phyloP scores from a whole-genome alignment of 2,888 invertebrate genomes.

The Conus canariensis region DNA sequence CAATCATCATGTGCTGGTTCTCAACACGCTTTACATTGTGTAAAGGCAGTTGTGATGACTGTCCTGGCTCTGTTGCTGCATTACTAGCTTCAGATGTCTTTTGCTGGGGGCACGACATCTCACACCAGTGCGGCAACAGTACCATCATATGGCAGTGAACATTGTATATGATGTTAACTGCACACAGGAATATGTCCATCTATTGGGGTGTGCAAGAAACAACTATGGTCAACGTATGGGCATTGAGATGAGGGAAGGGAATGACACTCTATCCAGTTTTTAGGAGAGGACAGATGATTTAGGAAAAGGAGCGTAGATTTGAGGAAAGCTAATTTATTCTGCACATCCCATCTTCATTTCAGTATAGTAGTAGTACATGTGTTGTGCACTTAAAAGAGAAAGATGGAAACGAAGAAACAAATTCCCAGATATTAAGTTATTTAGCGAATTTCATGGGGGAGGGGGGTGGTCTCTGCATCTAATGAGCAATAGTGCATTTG shows the following conservation, averaged over 20 bases:
- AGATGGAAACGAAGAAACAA: too few species aligned
- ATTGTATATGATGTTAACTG: too few species aligned
- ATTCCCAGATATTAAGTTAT: too few species aligned
- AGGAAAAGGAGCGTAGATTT: too few species aligned
- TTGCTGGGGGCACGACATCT: background rate
- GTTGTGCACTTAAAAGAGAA: too few species aligned
- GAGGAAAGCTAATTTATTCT: too few species aligned
- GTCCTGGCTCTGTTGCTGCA: background rate
- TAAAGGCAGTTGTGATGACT: slow-evolving; percentile 47
- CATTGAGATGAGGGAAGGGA: background rate
- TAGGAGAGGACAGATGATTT: too few species aligned
- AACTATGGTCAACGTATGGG: background rate
- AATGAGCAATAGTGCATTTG: background rate
- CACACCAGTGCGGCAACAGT: background rate
- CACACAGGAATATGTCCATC: background rate
- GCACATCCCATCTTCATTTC: too few species aligned
- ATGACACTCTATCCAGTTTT: background rate
- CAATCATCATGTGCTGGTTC: slow-evolving; percentile 98
- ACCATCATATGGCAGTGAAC: background rate
- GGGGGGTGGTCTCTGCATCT: background rate
- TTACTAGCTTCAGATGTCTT: background rate
- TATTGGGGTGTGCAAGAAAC: slow-evolving; percentile 8
- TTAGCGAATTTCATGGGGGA: too few species aligned
- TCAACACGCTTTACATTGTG: slow-evolving; percentile 81
- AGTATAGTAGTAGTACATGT: too few species aligned